phyloP scores from a whole-genome alignment of 2,797 vertebrate genomes.

The Brachymystax lenok region DNA sequence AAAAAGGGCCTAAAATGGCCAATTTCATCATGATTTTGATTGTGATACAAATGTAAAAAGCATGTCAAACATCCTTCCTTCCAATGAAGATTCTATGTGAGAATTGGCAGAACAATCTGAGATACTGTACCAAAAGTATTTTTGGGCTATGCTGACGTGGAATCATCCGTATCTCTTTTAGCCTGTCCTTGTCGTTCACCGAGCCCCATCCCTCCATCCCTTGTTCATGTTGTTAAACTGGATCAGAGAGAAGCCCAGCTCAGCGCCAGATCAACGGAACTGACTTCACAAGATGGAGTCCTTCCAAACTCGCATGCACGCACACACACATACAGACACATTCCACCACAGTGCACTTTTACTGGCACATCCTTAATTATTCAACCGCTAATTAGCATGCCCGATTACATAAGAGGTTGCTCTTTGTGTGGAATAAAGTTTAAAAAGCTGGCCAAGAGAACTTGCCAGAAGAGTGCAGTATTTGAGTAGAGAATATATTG shows the following conservation, averaged over 20 bases:
- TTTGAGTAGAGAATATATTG: constrained; percentile 48
- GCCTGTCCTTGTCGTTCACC: constrained; percentile 33
- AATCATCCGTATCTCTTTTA: constrained; percentile 13
- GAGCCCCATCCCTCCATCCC: constrained; percentile 26
- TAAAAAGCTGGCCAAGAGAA: constrained; percentile 47
- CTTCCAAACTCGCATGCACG: constrained; percentile 55
- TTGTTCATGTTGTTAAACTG: constrained; percentile 50
- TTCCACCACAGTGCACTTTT: constrained; percentile 57
- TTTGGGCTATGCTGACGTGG: too few species aligned
- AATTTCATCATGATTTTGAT: too few species aligned
- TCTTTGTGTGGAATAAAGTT: constrained; percentile 43
- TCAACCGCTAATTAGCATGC: constrained; percentile 65
- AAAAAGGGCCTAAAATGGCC: too few species aligned
- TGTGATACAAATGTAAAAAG: too few species aligned
- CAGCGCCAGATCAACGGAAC: constrained; percentile 51
- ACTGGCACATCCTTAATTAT: constrained; percentile 65
- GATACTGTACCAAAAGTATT: too few species aligned
- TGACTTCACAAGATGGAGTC: constrained; percentile 61
- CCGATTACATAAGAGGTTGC: constrained; percentile 62
- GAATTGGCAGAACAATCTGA: too few species aligned
- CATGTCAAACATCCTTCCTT: too few species aligned
- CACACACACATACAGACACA: constrained; percentile 13
- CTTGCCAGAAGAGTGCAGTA: constrained; percentile 47
- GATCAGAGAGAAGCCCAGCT: constrained; percentile 42
- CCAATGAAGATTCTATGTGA: too few species aligned